A percentile compares a stretch with the other conserved stretches of the same genome.
These are phyloP conservation scores for Melitaea cinxia DNA, from an alignment of 1,140 invertebrate species.

Conservation along the genomic window DNA sequence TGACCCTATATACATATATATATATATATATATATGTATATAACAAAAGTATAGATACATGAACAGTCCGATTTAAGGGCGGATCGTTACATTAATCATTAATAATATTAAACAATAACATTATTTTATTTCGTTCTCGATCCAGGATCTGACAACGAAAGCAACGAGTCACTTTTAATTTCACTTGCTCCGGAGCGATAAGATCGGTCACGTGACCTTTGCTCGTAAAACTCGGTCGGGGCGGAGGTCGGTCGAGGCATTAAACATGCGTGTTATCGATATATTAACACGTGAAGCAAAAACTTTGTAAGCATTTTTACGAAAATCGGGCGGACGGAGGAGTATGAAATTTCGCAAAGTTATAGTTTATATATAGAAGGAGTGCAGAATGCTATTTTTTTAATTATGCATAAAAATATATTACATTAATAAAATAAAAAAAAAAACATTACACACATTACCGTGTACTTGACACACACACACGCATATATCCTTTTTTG, in stretches of 20 bases:
- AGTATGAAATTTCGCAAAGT: too few species aligned
- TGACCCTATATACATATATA: too few species aligned
- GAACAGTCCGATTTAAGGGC: background rate
- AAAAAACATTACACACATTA: too few species aligned
- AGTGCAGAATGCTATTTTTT: too few species aligned
- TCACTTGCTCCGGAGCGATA: slow-evolving; percentile 52
- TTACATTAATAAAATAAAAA: background rate
- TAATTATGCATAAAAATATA: too few species aligned
- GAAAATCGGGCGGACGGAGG: too few species aligned
- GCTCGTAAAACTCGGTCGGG: slow-evolving; percentile 57
- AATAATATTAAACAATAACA: background rate
- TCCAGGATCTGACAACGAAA: slow-evolving; percentile 34
- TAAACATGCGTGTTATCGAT: slow-evolving; percentile 27
- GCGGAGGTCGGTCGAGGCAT: slow-evolving; percentile 53
- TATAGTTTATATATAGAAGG: too few species aligned
- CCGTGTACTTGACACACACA: too few species aligned
- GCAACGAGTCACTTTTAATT: slow-evolving; percentile 66
- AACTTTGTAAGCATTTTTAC: too few species aligned
- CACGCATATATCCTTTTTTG: too few species aligned
- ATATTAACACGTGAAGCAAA: too few species aligned
- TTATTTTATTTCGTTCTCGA: background rate
- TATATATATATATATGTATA: too few species aligned
- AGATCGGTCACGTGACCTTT: slow-evolving; percentile 59
- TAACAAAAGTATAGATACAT: background rate
- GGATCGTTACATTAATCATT: background rate